These are phyloP conservation scores for Cheilosia scutellata DNA, from an alignment of 2,888 invertebrate genomes.

Conservation along the genomic window DNA sequence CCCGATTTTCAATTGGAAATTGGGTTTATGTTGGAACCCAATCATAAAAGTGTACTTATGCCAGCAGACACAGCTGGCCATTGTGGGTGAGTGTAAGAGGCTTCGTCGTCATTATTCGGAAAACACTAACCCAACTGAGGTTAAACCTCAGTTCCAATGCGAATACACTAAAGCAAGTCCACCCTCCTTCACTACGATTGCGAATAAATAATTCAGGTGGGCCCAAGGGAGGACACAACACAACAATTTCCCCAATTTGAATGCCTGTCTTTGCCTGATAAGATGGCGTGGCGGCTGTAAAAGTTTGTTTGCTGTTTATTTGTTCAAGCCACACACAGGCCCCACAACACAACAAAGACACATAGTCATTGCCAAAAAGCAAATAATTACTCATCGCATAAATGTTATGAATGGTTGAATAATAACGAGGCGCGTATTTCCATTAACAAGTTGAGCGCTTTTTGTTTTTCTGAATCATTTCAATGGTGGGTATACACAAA, in stretches of 20 bases:
- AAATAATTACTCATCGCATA: conserved; percentile 74
- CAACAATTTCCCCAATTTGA: conserved; percentile 38
- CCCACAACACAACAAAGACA: conserved; percentile 47
- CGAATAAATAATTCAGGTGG: conserved; percentile 30
- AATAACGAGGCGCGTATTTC: conserved; percentile 60
- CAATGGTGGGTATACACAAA: conserved; percentile 34
- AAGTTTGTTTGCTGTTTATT: conserved; percentile 62
- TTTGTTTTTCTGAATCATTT: conserved; percentile 40
- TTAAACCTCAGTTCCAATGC: conserved; percentile 3
- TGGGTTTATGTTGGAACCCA: background rate
- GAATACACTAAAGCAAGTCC: background rate
- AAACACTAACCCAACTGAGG: conserved; percentile 31
- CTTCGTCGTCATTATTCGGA: background rate
- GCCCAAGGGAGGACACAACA: conserved; percentile 35
- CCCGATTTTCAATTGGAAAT: background rate
- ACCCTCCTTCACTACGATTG: background rate
- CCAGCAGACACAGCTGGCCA: too few relatives aligned
- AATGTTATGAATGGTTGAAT: conserved; percentile 68
- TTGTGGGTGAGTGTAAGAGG: too few relatives aligned
- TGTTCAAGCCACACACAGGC: conserved; percentile 33
- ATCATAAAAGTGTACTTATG: too few relatives aligned
- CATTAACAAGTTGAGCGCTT: conserved; percentile 45
- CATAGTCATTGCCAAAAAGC: conserved; percentile 65
- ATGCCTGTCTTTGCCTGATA: conserved; percentile 40
- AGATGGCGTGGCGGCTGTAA: conserved; percentile 45